These are phyloP conservation scores for Urechis unicinctus DNA, from an alignment of 2,888 invertebrate genomes.

Conservation along the genomic window DNA sequence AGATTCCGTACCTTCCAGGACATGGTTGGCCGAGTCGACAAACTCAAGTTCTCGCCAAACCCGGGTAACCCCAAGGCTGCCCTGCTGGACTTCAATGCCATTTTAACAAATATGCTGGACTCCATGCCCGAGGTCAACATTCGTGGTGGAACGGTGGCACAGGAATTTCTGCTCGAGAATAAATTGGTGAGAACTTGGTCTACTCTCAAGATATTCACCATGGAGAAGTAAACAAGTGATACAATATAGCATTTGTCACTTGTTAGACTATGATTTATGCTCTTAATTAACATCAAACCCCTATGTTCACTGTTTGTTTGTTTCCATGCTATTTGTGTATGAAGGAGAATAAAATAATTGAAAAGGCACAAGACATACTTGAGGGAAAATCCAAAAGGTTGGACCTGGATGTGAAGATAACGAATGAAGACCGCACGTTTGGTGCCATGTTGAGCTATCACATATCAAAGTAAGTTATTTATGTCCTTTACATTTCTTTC, in stretches of 20 bases:
- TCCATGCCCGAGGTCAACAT: conserved; percentile 87
- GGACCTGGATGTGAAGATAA: conserved; percentile 71
- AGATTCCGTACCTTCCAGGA: conserved; percentile 85
- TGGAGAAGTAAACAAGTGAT: background rate
- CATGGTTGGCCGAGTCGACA: conserved; percentile 58
- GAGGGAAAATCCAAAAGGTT: conserved; percentile 65
- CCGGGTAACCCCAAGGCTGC: conserved; percentile 73
- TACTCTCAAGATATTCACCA: too few species aligned
- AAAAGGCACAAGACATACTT: conserved; percentile 66
- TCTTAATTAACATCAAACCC: background rate
- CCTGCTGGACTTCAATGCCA: conserved; percentile 73
- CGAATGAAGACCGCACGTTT: conserved; percentile 88
- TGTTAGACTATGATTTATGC: background rate
- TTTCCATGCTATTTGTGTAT: too few species aligned
- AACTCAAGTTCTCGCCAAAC: conserved; percentile 62
- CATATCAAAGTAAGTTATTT: conserved; percentile 72
- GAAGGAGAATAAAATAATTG: conserved; percentile 55
- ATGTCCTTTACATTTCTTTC: background rate
- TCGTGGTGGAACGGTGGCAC: conserved; percentile 76
- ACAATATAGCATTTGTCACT: background rate
- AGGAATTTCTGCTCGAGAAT: conserved; percentile 55
- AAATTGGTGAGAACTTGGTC: conserved; percentile 48
- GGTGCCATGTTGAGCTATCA: conserved; percentile 89
- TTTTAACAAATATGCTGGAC: conserved; percentile 82
- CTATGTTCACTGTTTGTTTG: too few species aligned